A percentile compares a stretch with the other conserved stretches of the same genome.
phyloP scores from a whole-genome alignment of 2,888 invertebrate genomes.

The Linnaemya vulpina region DNA sequence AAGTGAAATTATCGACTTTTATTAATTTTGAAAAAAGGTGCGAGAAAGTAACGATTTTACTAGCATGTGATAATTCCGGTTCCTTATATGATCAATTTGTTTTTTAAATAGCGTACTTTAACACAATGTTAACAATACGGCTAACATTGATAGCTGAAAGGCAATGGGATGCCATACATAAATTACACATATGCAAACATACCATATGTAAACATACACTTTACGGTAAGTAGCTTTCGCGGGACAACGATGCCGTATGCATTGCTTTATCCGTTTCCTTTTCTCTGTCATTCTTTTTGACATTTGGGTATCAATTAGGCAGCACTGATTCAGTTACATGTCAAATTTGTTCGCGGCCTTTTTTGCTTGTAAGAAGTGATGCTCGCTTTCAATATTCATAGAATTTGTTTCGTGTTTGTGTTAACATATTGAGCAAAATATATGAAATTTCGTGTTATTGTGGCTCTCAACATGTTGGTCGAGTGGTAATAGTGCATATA shows the following conservation, averaged over 20 bases:
- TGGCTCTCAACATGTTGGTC: background rate
- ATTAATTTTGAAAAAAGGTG: background rate
- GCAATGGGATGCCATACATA: no score
- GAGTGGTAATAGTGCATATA: background rate
- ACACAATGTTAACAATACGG: no score
- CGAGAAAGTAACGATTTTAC: no score
- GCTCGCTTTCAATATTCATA: background rate
- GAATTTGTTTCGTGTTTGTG: background rate
- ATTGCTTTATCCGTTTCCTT: constrained; percentile 21
- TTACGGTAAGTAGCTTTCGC: no score
- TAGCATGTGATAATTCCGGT: background rate
- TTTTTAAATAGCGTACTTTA: no score
- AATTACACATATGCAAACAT: no score
- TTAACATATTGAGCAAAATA: background rate
- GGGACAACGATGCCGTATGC: no score
- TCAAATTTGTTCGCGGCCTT: constrained; percentile 21
- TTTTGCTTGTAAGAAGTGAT: background rate
- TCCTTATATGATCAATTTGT: no score
- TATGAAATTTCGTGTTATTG: background rate
- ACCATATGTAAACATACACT: no score
- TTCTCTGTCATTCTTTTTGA: background rate
- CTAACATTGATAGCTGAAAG: no score
- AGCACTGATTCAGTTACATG: constrained; percentile 5
- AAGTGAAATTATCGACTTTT: background rate
- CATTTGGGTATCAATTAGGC: background rate